Evolutionary conservation across 1,140 invertebrate species (phyloP).

Genomic region (Belonocnema kinseyi): DNA sequence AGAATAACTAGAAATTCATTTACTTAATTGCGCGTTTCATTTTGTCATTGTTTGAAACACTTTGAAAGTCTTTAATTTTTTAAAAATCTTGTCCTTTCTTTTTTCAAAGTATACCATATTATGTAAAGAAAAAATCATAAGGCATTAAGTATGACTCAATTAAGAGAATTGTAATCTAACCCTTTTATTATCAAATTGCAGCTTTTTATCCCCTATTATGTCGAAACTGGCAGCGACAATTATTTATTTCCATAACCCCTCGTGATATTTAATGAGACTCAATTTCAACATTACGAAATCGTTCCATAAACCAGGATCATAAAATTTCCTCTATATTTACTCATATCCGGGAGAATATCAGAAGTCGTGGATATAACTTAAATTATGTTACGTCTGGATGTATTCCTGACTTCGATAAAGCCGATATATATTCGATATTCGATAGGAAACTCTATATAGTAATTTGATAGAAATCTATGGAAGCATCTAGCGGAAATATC

Average conservation of each 20-base stretch:
- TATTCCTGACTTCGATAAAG: conserved; percentile 10
- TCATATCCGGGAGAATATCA: conserved; percentile 28
- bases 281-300: conserved; percentile 26
- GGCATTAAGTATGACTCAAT: background rate
- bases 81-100: no score
- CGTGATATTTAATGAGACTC: conserved; percentile 20
- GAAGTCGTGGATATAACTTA: background rate
- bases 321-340: conserved; percentile 27
- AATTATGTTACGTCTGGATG: conserved; percentile 14
- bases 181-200: conserved; percentile 1
- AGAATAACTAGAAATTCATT: no score
- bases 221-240: background rate
- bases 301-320: conserved; percentile 13
- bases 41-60: no score
- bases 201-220: conserved; percentile 18
- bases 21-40: no score
- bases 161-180: background rate
- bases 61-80: no score
- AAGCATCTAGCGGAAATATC: no score
- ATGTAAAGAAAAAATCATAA: no score
- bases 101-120: no score
- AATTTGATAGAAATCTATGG: conserved; percentile 3
- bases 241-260: conserved; percentile 11
- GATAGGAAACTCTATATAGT: conserved; percentile 5
- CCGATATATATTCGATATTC: background rate